These are phyloP conservation scores for Acanthococcus lagerstroemiae DNA, from an alignment of 2,888 invertebrate genomes.

Conservation along the genomic window DNA sequence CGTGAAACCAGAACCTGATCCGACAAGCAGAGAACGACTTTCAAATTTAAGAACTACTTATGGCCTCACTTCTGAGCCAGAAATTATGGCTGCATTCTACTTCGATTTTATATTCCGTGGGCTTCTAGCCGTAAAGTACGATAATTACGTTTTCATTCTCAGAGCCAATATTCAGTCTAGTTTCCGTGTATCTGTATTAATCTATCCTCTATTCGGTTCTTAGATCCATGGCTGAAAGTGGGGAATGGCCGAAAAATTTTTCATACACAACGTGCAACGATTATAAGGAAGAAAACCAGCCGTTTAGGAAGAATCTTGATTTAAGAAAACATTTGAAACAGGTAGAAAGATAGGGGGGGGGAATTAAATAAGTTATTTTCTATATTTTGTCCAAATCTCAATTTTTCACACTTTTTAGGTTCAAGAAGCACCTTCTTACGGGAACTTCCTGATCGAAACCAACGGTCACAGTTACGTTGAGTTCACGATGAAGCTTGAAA, in stretches of 20 bases:
- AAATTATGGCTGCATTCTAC: conserved; percentile 73
- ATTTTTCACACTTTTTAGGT: conserved; percentile 35
- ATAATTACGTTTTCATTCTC: too few species aligned
- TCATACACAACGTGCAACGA: conserved; percentile 67
- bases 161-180: too few species aligned
- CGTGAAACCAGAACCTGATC: conserved; percentile 60
- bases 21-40: conserved; percentile 57
- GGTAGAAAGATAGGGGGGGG: conserved; percentile 43
- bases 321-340: conserved; percentile 57
- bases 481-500: conserved; percentile 60
- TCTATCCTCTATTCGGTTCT: neutral
- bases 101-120: conserved; percentile 71
- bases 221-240: conserved; percentile 46
- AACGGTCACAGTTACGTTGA: conserved; percentile 67
- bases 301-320: conserved; percentile 57
- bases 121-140: conserved; percentile 61
- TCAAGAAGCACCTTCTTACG: conserved; percentile 57
- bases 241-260: conserved; percentile 63
- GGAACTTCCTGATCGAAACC: conserved; percentile 51
- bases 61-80: conserved; percentile 46
- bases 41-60: conserved; percentile 60
- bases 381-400: too few species aligned
- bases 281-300: conserved; percentile 64
- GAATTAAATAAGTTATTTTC: too few species aligned
- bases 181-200: too few species aligned